These are phyloP conservation scores for Pinna nobilis DNA, from an alignment of 1,140 invertebrate genomes.

Conservation along the genomic window DNA sequence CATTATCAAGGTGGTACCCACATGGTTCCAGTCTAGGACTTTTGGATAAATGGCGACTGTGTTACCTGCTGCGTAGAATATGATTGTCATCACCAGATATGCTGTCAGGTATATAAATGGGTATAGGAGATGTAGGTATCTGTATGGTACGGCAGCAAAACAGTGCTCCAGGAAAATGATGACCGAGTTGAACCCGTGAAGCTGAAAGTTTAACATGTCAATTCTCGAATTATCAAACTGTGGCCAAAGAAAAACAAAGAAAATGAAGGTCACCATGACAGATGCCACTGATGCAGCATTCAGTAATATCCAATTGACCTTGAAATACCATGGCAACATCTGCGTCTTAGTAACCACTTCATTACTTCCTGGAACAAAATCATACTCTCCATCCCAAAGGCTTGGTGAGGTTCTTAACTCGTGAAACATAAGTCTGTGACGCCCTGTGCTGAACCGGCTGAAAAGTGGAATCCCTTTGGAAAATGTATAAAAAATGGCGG, in stretches of 20 bases:
- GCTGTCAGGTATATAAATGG: slow-evolving; percentile 24
- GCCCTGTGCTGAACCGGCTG: neutral
- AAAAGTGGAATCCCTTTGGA: neutral
- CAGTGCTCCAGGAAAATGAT: slow-evolving; percentile 17
- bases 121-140: slow-evolving; percentile 26
- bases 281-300: slow-evolving; percentile 40
- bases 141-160: slow-evolving; percentile 2
- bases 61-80: slow-evolving; percentile 35
- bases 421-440: slow-evolving; percentile 17
- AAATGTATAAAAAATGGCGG: slow-evolving; percentile 15
- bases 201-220: slow-evolving; percentile 31
- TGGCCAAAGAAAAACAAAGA: slow-evolving; percentile 36
- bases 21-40: slow-evolving; percentile 27
- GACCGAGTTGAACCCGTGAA: slow-evolving; percentile 37
- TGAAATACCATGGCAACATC: slow-evolving; percentile 51
- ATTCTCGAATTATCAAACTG: neutral
- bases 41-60: slow-evolving; percentile 22
- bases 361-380: neutral
- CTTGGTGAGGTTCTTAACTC: slow-evolving; percentile 25
- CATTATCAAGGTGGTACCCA: slow-evolving; percentile 29
- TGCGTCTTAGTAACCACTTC: neutral
- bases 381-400: slow-evolving; percentile 24
- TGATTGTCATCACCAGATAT: slow-evolving; percentile 33
- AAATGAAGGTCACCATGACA: slow-evolving; percentile 47
- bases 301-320: slow-evolving; percentile 48